Evolutionary conservation across 2,797 vertebrate species (phyloP), one percentile per base, ranked within the genome.

Genomic region (Phrynocephalus forsythii): DNA sequence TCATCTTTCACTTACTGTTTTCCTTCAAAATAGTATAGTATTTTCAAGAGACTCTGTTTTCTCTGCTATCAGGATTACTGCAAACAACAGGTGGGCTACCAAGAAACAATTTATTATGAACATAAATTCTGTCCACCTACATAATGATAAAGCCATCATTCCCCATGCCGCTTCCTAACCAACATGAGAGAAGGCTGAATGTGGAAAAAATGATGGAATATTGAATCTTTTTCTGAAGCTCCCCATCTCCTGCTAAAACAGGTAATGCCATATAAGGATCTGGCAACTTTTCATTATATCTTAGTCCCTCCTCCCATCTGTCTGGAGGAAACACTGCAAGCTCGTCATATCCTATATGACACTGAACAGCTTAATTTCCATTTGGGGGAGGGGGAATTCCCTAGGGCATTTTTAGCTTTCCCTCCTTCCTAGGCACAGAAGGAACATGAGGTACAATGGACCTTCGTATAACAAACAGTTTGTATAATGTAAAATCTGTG

Each of bases 51-150:
- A 73, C 81, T 38, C 79, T 88, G 88, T 85, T 93, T 69, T 79
- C 79, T 81, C 52, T 85, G 83, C 90, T 92, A 92, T 90, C 33
- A 6, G 86, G 24, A 89, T 90, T 88, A 88, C 82, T 75, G 89
- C 90, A 77, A 91, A 93, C 91, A 93, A 93, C 93, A 94, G 93
- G 92, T 93, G 88, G 86, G 75, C 90, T 91, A 30, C 33, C 60
- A 91, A 91, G 91, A 94, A 93, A 84, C 80, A 76, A 90, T 93
- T 92, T 85, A 69, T 93, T 90, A 90, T 38, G 48, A 94, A 90
- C 84, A 90, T 48, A 13, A 85, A 85, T 75, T 90, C 85, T 92
- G 80, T 88, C 91, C 90, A 80, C 89, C 81, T 92, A 76, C 89
- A 83, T 86, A 91, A 88, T 87, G 69, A 86, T 68, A 88, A 77